phyloP scores from a whole-genome alignment of 2,888 invertebrate species.

The Phoronis australis region DNA sequence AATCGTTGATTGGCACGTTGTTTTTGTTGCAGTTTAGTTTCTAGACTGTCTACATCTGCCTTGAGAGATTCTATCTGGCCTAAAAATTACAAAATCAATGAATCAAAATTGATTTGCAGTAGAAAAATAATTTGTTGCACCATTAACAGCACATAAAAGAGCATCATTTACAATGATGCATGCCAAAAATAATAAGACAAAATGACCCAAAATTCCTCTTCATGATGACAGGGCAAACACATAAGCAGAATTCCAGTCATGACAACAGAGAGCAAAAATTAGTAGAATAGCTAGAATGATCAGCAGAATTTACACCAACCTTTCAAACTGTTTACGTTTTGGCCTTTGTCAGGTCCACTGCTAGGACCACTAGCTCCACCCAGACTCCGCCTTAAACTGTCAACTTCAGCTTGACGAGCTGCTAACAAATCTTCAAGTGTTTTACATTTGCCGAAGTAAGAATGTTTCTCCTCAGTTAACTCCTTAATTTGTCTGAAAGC shows the following conservation, averaged over 20 bases:
- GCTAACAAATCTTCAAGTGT: constrained; percentile 38
- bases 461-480: constrained; percentile 36
- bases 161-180: too few relatives aligned
- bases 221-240: too few relatives aligned
- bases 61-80: constrained; percentile 19
- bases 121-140: background rate
- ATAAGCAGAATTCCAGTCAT: too few relatives aligned
- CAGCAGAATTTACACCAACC: too few relatives aligned
- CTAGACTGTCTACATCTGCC: constrained; percentile 17
- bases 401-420: constrained; percentile 35
- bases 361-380: constrained; percentile 2
- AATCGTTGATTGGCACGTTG: constrained; percentile 21
- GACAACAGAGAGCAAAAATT: too few relatives aligned
- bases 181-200: too few relatives aligned
- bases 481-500: constrained; percentile 26
- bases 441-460: constrained; percentile 28
- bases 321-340: too few relatives aligned
- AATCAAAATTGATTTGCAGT: background rate
- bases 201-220: too few relatives aligned
- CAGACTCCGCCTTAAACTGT: constrained; percentile 24
- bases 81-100: constrained; percentile 5
- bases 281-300: too few relatives aligned
- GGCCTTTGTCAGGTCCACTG: too few relatives aligned
- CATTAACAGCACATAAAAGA: background rate
- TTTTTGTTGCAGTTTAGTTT: constrained; percentile 23